These are phyloP conservation scores for Vipera ursinii DNA, from an alignment of 2,797 vertebrate species.

Conservation along the genomic window DNA sequence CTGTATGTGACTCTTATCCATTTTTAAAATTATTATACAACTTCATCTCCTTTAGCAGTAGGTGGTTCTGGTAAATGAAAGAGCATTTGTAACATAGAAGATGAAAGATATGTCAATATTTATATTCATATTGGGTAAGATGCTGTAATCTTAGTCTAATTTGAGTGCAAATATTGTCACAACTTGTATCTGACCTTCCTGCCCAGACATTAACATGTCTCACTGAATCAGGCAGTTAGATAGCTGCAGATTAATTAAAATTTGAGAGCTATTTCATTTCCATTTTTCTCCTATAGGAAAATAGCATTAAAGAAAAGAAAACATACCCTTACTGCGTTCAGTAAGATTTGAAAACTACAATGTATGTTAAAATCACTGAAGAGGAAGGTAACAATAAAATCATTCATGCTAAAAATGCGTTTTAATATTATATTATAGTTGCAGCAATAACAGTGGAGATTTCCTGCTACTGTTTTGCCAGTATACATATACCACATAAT, in stretches of 20 bases:
- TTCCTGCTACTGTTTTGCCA: not conserved
- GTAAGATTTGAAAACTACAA: constrained; percentile 5
- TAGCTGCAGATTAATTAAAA: constrained; percentile 50
- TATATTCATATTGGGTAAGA: not conserved
- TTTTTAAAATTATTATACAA: not conserved
- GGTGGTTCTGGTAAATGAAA: not conserved
- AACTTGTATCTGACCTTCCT: not conserved
- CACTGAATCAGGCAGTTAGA: constrained; percentile 26
- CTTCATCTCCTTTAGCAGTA: not conserved
- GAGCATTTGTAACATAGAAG: not conserved
- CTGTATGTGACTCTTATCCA: not conserved
- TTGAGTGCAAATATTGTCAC: not conserved
- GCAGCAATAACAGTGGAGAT: not conserved
- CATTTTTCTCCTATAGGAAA: constrained; percentile 38
- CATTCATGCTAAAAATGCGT: constrained; percentile 38
- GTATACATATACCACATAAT: not conserved
- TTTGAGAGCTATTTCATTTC: constrained; percentile 35
- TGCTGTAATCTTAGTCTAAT: not conserved
- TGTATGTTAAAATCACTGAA: constrained; percentile 27
- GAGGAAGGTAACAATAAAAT: constrained; percentile 34
- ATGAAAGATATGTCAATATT: not conserved
- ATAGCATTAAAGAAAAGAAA: constrained; percentile 32
- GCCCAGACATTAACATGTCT: not conserved
- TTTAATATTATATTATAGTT: constrained; percentile 30
- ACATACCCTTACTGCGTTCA: not conserved